Percentiles rank a stretch among this genome's conserved stretches.
These are phyloP conservation scores for Enteromius radiatus DNA, from an alignment of 2,797 vertebrate genomes.

Conservation along the genomic window DNA sequence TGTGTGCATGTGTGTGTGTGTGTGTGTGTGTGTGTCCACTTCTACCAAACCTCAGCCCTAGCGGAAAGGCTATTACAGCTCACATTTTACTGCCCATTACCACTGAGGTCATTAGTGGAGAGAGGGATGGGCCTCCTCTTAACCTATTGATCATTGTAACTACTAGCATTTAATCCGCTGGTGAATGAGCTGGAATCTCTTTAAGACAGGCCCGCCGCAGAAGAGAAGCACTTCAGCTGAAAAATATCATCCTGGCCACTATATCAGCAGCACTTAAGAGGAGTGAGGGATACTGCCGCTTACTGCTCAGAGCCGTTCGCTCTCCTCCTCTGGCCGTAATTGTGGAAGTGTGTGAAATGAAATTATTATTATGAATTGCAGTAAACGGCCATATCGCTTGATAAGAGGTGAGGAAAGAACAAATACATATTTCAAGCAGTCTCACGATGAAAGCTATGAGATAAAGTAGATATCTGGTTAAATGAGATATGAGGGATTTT, in stretches of 20 bases:
- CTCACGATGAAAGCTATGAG: slow-evolving; percentile 22
- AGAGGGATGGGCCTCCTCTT: slow-evolving; percentile 98
- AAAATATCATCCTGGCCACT: slow-evolving; percentile 75
- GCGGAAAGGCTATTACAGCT: slow-evolving; percentile 89
- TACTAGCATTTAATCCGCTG: slow-evolving; percentile 99
- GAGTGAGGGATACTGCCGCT: slow-evolving; percentile 68
- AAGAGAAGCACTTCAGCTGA: slow-evolving; percentile 78
- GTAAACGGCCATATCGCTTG: slow-evolving; percentile 33
- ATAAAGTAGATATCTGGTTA: slow-evolving; percentile 34
- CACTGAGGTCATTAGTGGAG: slow-evolving; percentile 98
- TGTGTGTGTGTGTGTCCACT: slow-evolving; percentile 59
- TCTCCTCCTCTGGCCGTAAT: slow-evolving; percentile 37
- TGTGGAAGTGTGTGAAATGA: slow-evolving; percentile 24
- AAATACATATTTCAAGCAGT: slow-evolving; percentile 35
- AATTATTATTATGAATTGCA: slow-evolving; percentile 49
- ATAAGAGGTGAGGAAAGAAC: slow-evolving; percentile 47
- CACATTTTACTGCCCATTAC: slow-evolving; percentile 99
- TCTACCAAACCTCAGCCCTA: slow-evolving; percentile 63
- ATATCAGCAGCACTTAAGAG: slow-evolving; percentile 74
- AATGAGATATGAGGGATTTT: slow-evolving; percentile 30
- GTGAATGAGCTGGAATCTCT: slow-evolving; percentile 93
- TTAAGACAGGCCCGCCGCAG: slow-evolving; percentile 74
- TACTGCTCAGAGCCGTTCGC: slow-evolving; percentile 65
- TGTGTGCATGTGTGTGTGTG: slow-evolving; percentile 27
- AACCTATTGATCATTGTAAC: slow-evolving; percentile 99